Evolutionary conservation across 2,888 invertebrate genomes (phyloP), one percentile per base, ranked within the genome.

Genomic region (Disparrhopalites patrizii): DNA sequence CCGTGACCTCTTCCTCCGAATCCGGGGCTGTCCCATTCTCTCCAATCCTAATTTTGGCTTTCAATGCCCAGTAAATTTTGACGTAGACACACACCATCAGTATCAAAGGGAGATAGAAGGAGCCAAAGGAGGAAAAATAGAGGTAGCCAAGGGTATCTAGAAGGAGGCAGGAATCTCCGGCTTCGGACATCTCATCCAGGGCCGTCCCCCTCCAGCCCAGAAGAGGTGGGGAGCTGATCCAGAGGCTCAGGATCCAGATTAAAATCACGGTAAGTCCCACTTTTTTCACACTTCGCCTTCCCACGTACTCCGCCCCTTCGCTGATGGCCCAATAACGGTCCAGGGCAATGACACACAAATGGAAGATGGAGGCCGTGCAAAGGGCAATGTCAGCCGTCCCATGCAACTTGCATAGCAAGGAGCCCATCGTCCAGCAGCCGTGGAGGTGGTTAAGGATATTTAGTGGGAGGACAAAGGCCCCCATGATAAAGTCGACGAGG

Each of bases 281-380:
- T 36, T 61, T 61, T 51, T 50, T 38, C 5, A 70, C 64, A 1
- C 70, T 71, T 28, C 72, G 40, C 10, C 68, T 67, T 23, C 70
- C 70, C 25, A 70, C 69, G 56, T 74, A 74, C 1, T 63, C 25
- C 1, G 73, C 62, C 8, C 73, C 73, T 56, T 74, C 74, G 18
- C 68, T 73, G 15, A 74, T 72, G 25, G 70, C 71, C 38, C 73
- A 66, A 51, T 70, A 74, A 8, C 74, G 68, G 38, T 74, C 73
- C 23, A 74, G 65, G 7, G 73, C 73, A 38, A 73, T 73, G 1
- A 71, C 72, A 30, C 68, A 65, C 20, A 74, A 66, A 54, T 73
- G 74, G 10, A 74, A 69, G 23, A 74, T 74, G 1, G 73, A 73
- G 0, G 68, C 66, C 10, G 70, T 70, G 50, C 74, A 74, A 4